Evolutionary conservation across 1,140 invertebrate species (phyloP).

Genomic region (Drosophila orena): DNA sequence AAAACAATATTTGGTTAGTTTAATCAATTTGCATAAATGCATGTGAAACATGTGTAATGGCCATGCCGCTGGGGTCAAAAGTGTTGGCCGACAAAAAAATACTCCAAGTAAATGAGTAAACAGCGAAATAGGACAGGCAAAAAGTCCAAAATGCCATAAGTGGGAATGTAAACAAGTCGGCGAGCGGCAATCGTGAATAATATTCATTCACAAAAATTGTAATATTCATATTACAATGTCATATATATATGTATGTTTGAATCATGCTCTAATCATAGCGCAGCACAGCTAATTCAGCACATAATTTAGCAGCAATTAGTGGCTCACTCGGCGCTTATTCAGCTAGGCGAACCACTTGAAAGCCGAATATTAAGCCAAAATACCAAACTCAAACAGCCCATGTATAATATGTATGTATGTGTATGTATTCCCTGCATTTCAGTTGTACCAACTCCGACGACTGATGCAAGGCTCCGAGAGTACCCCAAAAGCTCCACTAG

Average conservation of each 20-base stretch:
- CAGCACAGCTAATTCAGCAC: too few species aligned
- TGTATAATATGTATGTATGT: too few species aligned
- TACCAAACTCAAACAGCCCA: too few species aligned
- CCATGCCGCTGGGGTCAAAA: constrained; percentile 13
- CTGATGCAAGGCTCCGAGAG: constrained; percentile 94
- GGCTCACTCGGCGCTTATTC: background rate
- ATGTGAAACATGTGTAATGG: constrained; percentile 48
- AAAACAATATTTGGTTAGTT: constrained; percentile 83
- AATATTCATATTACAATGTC: too few species aligned
- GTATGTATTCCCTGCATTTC: background rate
- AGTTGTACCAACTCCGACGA: constrained; percentile 94
- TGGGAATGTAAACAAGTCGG: too few species aligned
- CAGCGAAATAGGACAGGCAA: constrained; percentile 29
- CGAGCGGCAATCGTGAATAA: too few species aligned
- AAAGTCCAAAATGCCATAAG: too few species aligned
- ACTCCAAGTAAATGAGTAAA: constrained; percentile 21
- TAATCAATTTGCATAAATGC: constrained; percentile 79
- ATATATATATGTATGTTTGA: too few species aligned
- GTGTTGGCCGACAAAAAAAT: constrained; percentile 8
- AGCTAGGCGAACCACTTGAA: background rate
- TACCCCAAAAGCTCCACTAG: constrained; percentile 94
- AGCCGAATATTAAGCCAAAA: background rate
- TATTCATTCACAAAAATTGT: too few species aligned
- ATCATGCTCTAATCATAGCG: too few species aligned
- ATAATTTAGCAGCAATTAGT: background rate